Percentiles rank a stretch among this genome's conserved stretches.
phyloP scores from a whole-genome alignment of 2,797 vertebrate species.

The Coreius guichenoti region DNA sequence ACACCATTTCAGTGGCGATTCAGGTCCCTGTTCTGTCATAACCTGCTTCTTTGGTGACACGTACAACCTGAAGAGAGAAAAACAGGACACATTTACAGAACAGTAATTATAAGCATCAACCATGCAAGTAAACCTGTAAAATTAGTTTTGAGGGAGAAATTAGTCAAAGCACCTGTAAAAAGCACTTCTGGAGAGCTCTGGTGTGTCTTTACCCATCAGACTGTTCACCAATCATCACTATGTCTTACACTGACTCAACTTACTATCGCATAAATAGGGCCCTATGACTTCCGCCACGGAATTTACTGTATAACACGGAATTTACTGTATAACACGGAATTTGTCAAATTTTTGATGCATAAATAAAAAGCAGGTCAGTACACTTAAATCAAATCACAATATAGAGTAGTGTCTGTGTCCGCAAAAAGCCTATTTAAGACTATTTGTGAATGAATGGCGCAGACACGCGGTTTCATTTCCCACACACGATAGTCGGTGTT shows the following conservation, averaged over 20 bases:
- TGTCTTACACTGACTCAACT: not conserved
- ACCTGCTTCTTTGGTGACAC: constrained; percentile 87
- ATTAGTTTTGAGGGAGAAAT: not conserved
- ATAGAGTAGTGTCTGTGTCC: too few relatives aligned
- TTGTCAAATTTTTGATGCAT: too few relatives aligned
- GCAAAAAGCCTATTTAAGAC: too few relatives aligned
- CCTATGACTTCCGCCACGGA: too few relatives aligned
- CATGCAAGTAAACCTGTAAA: not conserved
- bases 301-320: too few relatives aligned
- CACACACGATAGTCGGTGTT: too few relatives aligned
- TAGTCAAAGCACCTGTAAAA: not conserved
- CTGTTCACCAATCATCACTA: not conserved
- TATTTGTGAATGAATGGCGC: too few relatives aligned
- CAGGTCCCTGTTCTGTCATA: constrained; percentile 73
- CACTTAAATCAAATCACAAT: too few relatives aligned
- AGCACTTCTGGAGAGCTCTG: not conserved
- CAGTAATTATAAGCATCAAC: not conserved
- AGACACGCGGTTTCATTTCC: too few relatives aligned
- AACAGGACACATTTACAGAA: not conserved
- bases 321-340: too few relatives aligned
- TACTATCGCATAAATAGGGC: not conserved
- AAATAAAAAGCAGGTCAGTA: too few relatives aligned
- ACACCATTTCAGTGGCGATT: constrained; percentile 89
- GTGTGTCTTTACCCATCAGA: not conserved
- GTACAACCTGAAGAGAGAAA: constrained; percentile 81